Percentiles rank a stretch among this genome's conserved stretches.
These are phyloP conservation scores for Panulirus ornatus DNA, from an alignment of 1,140 invertebrate genomes.

Conservation along the genomic window DNA sequence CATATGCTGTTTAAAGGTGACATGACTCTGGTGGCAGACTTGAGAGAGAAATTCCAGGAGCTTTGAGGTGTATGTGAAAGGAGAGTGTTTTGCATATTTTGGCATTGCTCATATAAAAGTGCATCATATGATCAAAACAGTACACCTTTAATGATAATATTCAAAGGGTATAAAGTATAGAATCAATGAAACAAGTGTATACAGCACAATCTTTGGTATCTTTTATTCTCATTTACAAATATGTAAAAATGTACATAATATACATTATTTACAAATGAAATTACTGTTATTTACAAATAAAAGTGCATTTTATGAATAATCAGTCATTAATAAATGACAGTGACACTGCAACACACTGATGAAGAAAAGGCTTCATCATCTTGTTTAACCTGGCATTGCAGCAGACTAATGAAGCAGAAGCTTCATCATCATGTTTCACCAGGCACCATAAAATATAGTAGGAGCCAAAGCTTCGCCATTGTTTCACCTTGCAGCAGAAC, in stretches of 20 bases:
- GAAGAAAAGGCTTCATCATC: not conserved
- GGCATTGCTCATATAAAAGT: not conserved
- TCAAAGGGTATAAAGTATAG: not conserved
- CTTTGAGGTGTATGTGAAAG: not conserved
- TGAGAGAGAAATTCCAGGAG: not conserved
- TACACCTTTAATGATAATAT: not conserved
- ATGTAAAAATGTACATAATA: conserved; percentile 70
- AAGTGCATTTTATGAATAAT: conserved; percentile 16
- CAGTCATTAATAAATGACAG: not conserved
- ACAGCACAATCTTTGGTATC: conserved; percentile 59
- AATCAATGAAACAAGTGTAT: not conserved
- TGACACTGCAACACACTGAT: not conserved
- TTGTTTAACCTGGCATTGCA: no score
- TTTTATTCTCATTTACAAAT: conserved; percentile 71
- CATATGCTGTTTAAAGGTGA: not conserved
- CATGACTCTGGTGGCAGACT: not conserved
- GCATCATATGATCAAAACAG: not conserved
- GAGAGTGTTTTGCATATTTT: not conserved
- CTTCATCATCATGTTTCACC: no score
- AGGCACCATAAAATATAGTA: no score
- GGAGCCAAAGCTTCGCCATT: no score
- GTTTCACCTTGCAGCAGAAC: no score
- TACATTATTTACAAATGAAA: conserved; percentile 69
- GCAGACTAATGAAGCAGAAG: no score
- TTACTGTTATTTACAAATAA: conserved; percentile 61